Conservation (phyloP, 2,113 vertebrate species). For the Dromas ardeola region DNA sequence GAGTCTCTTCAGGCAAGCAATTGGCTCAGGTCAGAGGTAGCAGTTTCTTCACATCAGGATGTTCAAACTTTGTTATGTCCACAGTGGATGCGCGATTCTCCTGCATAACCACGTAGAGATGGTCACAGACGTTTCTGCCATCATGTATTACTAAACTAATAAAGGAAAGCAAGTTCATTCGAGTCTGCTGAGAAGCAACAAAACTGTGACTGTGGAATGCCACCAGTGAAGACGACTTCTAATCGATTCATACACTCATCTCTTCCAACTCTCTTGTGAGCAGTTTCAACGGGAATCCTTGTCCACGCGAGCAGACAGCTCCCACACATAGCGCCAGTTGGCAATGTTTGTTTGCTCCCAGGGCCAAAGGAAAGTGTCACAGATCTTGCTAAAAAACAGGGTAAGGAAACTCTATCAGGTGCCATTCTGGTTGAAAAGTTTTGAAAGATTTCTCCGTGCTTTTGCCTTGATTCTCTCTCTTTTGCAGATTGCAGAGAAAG, state of each 20-base stretch:
- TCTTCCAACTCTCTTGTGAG: neutral
- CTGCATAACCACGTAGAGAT: neutral
- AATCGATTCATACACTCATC: neutral
- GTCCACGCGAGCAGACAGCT: neutral
- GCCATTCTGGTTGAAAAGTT: neutral
- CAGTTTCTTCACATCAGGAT: neutral
- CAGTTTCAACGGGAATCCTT: neutral
- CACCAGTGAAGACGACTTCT: neutral
- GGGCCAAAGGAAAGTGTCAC: neutral
- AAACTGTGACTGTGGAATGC: neutral
- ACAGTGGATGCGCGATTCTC: neutral
- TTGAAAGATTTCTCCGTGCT: neutral
- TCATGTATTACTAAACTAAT: neutral
- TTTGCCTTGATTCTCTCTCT: neutral
- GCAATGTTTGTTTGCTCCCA: neutral
- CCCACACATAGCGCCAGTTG: neutral
- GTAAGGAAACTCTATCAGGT: neutral
- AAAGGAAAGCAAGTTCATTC: neutral
- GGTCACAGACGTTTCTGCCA: neutral
- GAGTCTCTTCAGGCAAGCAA: neutral
- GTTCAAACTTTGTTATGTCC: neutral
- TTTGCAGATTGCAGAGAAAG: neutral
- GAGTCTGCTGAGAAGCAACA: neutral
- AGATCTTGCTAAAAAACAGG: neutral
- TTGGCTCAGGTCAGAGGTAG: neutral